Evolutionary conservation across 2,888 invertebrate genomes (phyloP), one percentile per base, ranked within the genome.

Genomic region (Salpingus planirostris): DNA sequence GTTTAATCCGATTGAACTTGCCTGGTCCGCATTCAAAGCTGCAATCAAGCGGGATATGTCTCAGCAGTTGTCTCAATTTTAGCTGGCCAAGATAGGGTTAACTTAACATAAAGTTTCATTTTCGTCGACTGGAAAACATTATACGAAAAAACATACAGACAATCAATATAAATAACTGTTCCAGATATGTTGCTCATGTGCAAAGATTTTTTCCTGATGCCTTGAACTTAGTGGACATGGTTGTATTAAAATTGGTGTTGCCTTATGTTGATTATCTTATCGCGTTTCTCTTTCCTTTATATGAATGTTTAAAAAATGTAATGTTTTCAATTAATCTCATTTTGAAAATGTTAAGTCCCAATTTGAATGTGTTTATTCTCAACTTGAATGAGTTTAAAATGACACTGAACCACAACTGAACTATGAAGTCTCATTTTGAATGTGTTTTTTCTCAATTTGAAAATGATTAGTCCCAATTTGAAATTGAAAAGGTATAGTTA

Each of bases 141-240:
- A 18, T 18, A 18, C 18, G 18, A 6, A 8, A 18, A 8, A 18
- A 18, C 8, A 18, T 18, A 18, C 18, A 18, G 8, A 8, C 5
- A 8, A 18, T 18, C 5, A 18, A 18, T 23, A 23, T 11, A 8
- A 23, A 23, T 23, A 23, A 5, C 23, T 23, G 23, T 23, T 5
- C 23, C 4, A 23, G 23, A 23, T 23, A 23, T 23, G 23, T 23
- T 7, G 23, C 10, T 11, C 23, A 18, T 18, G 8, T 18, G 5
- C 18, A 18, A 8, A 18, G 18, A 8, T 18, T 18, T 8, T 6
- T 18, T 18, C 18, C 18, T 5, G 18, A 18, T 18, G 18, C 18
- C 5, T 18, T 18, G 8, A 18, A 18, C 8, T 18, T 18, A 18
- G 18, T 18, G 5, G 8, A 18, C 8, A 18, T 18, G 5, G 18